Base-by-base conservation (phyloP, 2,797 vertebrate genomes). In the Hirundo rustica region DNA sequence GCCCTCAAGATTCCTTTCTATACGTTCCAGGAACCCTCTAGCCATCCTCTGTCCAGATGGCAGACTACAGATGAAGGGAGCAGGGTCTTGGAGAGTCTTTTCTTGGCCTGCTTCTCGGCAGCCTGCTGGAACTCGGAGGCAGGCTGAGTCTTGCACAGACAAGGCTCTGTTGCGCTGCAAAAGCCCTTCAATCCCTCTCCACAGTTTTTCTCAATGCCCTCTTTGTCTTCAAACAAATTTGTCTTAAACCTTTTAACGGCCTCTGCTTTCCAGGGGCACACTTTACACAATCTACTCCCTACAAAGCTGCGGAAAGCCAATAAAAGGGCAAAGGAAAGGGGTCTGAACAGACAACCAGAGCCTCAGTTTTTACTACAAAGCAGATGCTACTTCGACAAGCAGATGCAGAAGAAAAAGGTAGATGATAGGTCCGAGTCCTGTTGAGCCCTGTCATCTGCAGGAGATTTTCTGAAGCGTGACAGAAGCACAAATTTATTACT, bases 1-100 rank as follows among this genome's bases (percentile, higher is more conserved):
- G 94, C 93, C 85, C 92, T 95, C 92, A 47, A 92, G 89, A 97
- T 97, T 96, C 95, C 88, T 95, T 96, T 97, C 94, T 96, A 78
- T 96, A 96, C 9, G 92, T 97, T 96, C 95, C 96, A 97, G 79
- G 82, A 97, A 92, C 89, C 88, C 91, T 95, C 94, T 89, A 96
- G 85, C 94, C 94, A 95, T 95, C 95, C 94, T 88, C 95, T 77
- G 88, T 96, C 94, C 96, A 96, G 95, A 96, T 95, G 96, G 94
- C 96, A 96, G 87, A 45, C 93, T 93, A 92, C 87, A 93, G 90
- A 87, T 92, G 92, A 96, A 94, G 90, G 84, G 80, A 93, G 47
- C 53, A 11, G 77, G 88, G 85, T 91, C 88, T 85, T 94, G 94
- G 91, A 96, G 93, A 95, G 89, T 72, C 95, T 96, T 93, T 96